Percentiles rank a stretch among this genome's conserved stretches.
Conservation (phyloP, 2,113 vertebrate species). For the Alligator sinensis region DNA sequence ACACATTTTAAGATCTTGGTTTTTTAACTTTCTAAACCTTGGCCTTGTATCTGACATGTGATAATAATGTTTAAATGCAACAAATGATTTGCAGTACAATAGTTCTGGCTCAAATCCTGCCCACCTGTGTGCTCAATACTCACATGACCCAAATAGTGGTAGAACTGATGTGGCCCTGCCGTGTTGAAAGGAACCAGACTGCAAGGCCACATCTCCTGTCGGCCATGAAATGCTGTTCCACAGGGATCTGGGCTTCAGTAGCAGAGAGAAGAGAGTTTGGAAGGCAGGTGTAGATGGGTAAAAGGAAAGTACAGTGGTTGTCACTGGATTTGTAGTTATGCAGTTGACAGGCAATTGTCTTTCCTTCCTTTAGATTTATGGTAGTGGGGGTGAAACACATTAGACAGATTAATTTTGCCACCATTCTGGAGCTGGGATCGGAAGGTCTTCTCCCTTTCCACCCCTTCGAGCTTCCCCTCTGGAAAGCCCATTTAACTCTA, state of each 20-base stretch:
- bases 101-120: background rate
- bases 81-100: background rate
- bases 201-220: accelerated
- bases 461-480: background rate
- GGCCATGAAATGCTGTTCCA: background rate
- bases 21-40: background rate
- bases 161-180: background rate
- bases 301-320: background rate
- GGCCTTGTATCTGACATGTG: background rate
- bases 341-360: background rate
- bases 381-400: background rate
- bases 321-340: background rate
- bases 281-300: background rate
- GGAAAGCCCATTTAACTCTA: background rate
- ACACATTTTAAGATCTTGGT: background rate
- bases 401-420: background rate
- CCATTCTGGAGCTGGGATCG: background rate
- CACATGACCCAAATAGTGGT: background rate
- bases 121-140: accelerated
- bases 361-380: background rate
- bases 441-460: background rate
- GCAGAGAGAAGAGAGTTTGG: accelerated
- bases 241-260: background rate
- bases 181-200: accelerated
- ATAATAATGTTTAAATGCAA: accelerated